Evolutionary conservation across 2,888 invertebrate species (phyloP).

Genomic region (Torymus texanus): DNA sequence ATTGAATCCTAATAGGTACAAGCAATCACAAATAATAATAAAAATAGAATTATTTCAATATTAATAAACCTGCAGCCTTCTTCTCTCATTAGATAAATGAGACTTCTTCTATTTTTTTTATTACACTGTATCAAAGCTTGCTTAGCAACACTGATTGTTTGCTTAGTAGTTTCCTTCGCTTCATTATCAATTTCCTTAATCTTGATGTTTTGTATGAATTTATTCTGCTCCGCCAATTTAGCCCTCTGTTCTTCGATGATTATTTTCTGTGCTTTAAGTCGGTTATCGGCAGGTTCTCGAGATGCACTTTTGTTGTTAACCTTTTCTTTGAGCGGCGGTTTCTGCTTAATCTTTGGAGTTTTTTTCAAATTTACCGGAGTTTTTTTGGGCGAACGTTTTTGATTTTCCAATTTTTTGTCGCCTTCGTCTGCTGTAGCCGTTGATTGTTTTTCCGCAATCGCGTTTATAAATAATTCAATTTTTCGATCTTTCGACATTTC

Average conservation of each 20-base stretch:
- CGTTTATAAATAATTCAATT: slow-evolving; percentile 69
- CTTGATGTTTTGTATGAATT: slow-evolving; percentile 84
- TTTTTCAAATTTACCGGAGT: not conserved
- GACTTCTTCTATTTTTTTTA: slow-evolving; percentile 63
- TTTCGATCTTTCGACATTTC: slow-evolving; percentile 64
- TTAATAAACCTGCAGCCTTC: slow-evolving; percentile 60
- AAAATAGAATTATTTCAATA: not conserved
- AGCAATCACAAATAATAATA: no score
- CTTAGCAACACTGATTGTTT: slow-evolving; percentile 78
- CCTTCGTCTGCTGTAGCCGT: no score
- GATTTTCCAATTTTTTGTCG: slow-evolving; percentile 15
- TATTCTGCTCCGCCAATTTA: slow-evolving; percentile 83
- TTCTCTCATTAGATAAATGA: slow-evolving; percentile 68
- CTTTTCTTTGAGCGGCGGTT: not conserved
- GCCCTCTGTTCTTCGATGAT: slow-evolving; percentile 84
- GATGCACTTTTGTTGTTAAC: slow-evolving; percentile 55
- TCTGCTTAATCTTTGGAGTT: not conserved
- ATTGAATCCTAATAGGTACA: no score
- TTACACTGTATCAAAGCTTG: slow-evolving; percentile 77
- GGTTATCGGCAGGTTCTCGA: not conserved
- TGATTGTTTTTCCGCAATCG: slow-evolving; percentile 67
- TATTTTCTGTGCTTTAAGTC: slow-evolving; percentile 81
- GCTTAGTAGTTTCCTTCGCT: slow-evolving; percentile 73
- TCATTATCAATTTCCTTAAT: slow-evolving; percentile 83
- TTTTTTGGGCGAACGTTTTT: slow-evolving; percentile 29